Base-by-base conservation (phyloP, 2,888 invertebrate species). In the Archips xylosteana region DNA sequence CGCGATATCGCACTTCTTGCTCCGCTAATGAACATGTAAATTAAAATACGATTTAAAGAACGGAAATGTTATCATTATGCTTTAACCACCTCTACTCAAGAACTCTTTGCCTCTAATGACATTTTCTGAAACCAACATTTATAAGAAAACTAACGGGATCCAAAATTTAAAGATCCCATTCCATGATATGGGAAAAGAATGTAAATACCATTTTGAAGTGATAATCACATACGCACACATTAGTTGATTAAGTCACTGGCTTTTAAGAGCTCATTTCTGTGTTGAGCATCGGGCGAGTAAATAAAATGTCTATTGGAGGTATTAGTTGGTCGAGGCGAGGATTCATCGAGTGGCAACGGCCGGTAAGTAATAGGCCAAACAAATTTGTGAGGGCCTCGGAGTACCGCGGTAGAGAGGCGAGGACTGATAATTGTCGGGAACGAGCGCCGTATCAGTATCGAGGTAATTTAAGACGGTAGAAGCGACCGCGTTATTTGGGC, bases 401-500 rank as follows among this genome's bases (percentile, higher is more conserved):
- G 84, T 83, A 79, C 76, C 80, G 79, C 77, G 66, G 75, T 76
- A 60, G 66, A 61, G 34, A 45, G 75, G 77, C 78, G 80, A 83
- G 82, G 82, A 83, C 83, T 84, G 81, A 85, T 85, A 79, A 86
- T 85, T 85, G 84, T 81, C 73, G 79, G 81, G 82, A 84, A 82
- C 82, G 83, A 81, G 81, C 72, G 83, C 78, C 82, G 81, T 90
- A 89, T 89, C 89, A 84, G 80, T 83, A 84, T 83, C 82, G 84
- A 83, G 83, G 88, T 91, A 91, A 92, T 90, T 90, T 89, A 91
- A 92, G 89, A 89, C 87, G 86, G 88, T 89, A 83, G 87, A 89
- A 85, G 88, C 90, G 84, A 89, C 86, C 85, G 80, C 87, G 89
- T 88, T 91, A 92, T 93, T 94, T 89, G 89, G 93, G 90, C 89